Percentiles rank a stretch among this genome's conserved stretches.
These are phyloP conservation scores for Hirundichthys speculiger DNA, from an alignment of 2,113 vertebrate genomes.

Conservation along the genomic window DNA sequence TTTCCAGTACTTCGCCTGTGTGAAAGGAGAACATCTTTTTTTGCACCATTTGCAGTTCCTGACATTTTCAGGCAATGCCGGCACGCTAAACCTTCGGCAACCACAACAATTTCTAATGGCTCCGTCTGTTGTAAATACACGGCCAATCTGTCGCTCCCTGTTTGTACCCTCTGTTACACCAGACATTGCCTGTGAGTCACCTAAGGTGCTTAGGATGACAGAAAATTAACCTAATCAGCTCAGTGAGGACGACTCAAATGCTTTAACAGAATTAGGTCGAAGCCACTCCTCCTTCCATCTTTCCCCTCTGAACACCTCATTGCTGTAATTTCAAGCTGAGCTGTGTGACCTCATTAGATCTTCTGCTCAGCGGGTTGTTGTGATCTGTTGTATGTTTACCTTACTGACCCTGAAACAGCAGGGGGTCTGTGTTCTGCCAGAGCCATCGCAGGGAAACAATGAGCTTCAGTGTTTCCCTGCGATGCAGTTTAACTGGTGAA, in stretches of 20 bases:
- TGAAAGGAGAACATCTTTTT: slow-evolving; percentile 16
- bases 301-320: slow-evolving; percentile 66
- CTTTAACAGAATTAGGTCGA: slow-evolving; percentile 75
- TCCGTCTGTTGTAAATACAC: slow-evolving; percentile 53
- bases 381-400: slow-evolving; percentile 27
- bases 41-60: background rate
- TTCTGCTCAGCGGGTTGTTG: slow-evolving; percentile 13
- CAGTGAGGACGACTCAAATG: slow-evolving; percentile 71
- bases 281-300: slow-evolving; percentile 50
- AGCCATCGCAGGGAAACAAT: background rate
- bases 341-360: slow-evolving; percentile 63
- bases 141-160: slow-evolving; percentile 63
- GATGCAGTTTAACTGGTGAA: background rate
- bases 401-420: background rate
- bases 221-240: slow-evolving; percentile 71
- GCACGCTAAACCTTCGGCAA: slow-evolving; percentile 16
- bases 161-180: slow-evolving; percentile 14
- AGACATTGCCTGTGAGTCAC: slow-evolving; percentile 47
- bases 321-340: slow-evolving; percentile 62
- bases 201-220: slow-evolving; percentile 52
- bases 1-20: background rate
- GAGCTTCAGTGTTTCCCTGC: background rate
- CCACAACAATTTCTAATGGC: slow-evolving; percentile 52
- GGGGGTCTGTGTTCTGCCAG: background rate
- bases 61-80: background rate